Evolutionary conservation across 2,888 invertebrate genomes (phyloP).

Genomic region (Machimus atricapillus): DNA sequence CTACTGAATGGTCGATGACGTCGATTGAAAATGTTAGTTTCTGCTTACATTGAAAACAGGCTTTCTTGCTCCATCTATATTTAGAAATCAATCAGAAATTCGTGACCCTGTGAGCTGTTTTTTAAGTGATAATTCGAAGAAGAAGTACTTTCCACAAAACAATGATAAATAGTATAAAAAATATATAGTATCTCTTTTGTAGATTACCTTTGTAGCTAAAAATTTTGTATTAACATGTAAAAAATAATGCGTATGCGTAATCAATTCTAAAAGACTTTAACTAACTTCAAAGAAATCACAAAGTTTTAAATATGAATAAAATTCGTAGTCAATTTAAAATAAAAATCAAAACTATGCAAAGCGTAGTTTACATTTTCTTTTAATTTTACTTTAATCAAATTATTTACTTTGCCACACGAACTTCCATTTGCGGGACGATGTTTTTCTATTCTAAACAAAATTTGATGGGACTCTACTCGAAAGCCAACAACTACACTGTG

Average conservation of each 20-base stretch:
- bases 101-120: background rate
- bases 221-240: background rate
- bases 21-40: background rate
- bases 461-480: background rate
- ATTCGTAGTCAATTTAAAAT: constrained; percentile 3
- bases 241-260: background rate
- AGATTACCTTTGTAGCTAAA: background rate
- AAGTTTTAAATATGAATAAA: background rate
- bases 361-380: background rate
- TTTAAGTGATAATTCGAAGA: background rate
- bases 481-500: background rate
- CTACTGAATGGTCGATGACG: background rate
- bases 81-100: background rate
- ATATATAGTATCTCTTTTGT: background rate
- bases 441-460: background rate
- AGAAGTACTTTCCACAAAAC: background rate
- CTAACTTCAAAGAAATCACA: background rate
- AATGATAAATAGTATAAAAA: background rate
- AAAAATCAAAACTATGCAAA: background rate
- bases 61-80: no score
- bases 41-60: background rate
- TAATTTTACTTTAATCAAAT: background rate
- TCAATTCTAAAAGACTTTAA: constrained; percentile 13
- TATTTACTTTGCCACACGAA: background rate
- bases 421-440: background rate